Base-by-base conservation (phyloP, 2,797 vertebrate genomes). In the Melopsittacus undulatus region DNA sequence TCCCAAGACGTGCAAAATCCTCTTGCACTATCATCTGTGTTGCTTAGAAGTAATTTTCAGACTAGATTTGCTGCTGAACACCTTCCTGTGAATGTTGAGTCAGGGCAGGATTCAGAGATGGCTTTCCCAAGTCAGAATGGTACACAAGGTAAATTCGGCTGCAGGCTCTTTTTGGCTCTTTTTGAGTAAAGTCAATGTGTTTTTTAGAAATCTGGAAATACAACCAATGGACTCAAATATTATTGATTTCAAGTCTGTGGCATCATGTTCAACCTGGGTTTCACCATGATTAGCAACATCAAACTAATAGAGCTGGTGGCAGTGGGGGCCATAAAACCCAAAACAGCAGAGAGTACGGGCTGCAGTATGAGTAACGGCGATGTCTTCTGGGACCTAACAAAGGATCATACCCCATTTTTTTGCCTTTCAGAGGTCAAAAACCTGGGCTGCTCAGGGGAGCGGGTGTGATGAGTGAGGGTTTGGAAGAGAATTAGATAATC, bases 341-440 rank as follows among this genome's bases (percentile, higher is more conserved):
- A 46, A 52, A 13, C 18, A 83, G 29, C 5, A 36, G 26, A 66
- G 13, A 20, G 1, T 0, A 0, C 40, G 17, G 2, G 9, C 34
- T 59, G 17, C 0, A 0, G 10, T 2, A 0, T 40, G 29, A 68
- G 8, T 4, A 42, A 13, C 1, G 1, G 8, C 16, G 12, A 20
- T 42, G 4, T n/a, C 26, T 62, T 23, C 30, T 36, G 40, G 26
- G 38, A 59, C 6, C 51, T 56, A 6, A 2, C 5, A 7, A 34
- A 26, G 22, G 22, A 61, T 38, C 17, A 36, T 68, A 63, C 15
- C 2, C 26, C 42, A 38, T 7, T 62, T 3, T 42, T 87, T 52
- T 64, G 20, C 9, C 18, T 87, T 72, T 51, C 40, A 48, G 56
- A 63, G 15, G 10, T 73, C 27, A 69, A 78, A 89, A 91, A 32